Conservation (phyloP, 2,888 invertebrate species). For the Cabera pusaria region DNA sequence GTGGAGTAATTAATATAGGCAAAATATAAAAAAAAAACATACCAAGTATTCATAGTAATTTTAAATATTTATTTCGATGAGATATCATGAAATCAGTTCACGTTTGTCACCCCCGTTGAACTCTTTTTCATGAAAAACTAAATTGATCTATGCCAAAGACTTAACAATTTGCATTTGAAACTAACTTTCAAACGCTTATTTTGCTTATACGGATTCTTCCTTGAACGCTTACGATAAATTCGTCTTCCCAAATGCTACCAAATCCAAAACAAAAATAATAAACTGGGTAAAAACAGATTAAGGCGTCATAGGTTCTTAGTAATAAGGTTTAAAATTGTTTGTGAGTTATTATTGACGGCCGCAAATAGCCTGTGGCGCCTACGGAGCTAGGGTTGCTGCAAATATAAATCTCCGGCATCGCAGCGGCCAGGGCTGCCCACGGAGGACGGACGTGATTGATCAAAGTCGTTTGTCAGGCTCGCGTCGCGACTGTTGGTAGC, state of each 20-base stretch:
- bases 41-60: no score
- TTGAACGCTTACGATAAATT: constrained; percentile 34
- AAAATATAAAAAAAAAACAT: no score
- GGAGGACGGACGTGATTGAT: constrained; percentile 77
- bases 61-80: no score
- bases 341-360: constrained; percentile 43
- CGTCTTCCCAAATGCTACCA: constrained; percentile 44
- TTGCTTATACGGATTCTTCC: constrained; percentile 28
- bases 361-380: constrained; percentile 50
- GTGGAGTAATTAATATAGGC: no score
- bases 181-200: constrained; percentile 1
- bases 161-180: background rate
- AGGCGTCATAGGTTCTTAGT: constrained; percentile 23
- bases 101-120: constrained; percentile 13
- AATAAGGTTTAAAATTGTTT: constrained; percentile 40
- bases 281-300: constrained; percentile 13
- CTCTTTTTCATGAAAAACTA: constrained; percentile 17
- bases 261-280: constrained; percentile 34
- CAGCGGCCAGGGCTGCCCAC: constrained; percentile 68
- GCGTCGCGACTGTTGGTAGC: constrained; percentile 71
- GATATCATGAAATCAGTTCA: constrained; percentile 7
- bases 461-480: constrained; percentile 80
- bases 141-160: background rate
- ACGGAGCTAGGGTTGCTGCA: constrained; percentile 64
- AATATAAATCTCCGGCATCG: constrained; percentile 57